Evolutionary conservation across 2,797 vertebrate species (phyloP), one percentile per base, ranked within the genome.

Genomic region (Pangasius larnaudii): DNA sequence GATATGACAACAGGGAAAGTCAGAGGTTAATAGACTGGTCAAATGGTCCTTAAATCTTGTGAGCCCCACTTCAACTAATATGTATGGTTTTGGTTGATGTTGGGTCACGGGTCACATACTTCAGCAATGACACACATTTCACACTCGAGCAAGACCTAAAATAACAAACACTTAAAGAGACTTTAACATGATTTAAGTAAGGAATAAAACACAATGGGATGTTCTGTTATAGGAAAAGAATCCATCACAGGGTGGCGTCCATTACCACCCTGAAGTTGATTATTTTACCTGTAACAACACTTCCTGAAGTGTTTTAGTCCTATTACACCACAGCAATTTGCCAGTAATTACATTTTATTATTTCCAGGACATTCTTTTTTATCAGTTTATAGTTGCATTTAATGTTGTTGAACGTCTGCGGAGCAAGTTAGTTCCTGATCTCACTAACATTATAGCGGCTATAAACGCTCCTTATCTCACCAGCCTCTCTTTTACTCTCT

Each of bases 11-110:
- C 83, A 67, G 9, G 6, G 3, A 46, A 39, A 53, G 85, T 89
- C 87, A 86, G 51, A 86, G 85, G 87, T 90, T 89, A 88, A 87
- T 77, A 39, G 83, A 77, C 58, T 53, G 87, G 83, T 89, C 59
- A 86, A 84, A 72, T 27, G 39, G 51, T 88, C 69, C 82, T 59
- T 71, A 84, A 85, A 18, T 65, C 81, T 86, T 46, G 59, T 74
- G 49, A 74, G n/a, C 59, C 3, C 14, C 74, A 49, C 71, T 88
- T 81, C 22, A 74, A 30, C 27, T 81, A 87, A 80, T 87, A 71
- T 90, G 86, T 56, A 81, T 59, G 65, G 80, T 67, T 67, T 87
- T 78, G 36, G 58, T 27, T 86, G 85, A 84, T 84, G 58, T 56
- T 30, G 42, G 61, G 84, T 46, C 80, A 63, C 67, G n/a, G 85